phyloP scores from a whole-genome alignment of 2,888 invertebrate species.

The Orthosia incerta region DNA sequence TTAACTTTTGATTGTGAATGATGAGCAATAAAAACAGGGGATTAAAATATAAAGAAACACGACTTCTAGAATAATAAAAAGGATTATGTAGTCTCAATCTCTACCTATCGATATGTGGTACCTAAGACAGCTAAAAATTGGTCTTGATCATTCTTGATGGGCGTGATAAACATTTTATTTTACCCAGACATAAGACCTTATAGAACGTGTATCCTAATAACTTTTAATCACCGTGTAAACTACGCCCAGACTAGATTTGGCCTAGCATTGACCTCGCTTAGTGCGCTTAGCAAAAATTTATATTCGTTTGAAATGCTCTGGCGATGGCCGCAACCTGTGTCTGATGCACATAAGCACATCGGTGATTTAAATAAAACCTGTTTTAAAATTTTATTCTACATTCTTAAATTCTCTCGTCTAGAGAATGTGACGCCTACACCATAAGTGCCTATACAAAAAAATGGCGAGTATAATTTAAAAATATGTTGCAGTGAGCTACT shows the following conservation, averaged over 20 bases:
- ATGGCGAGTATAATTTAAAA: background rate
- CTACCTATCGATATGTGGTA: background rate
- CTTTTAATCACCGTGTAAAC: conserved; percentile 18
- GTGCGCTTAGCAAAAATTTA: conserved; percentile 24
- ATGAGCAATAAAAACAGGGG: background rate
- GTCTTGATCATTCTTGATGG: background rate
- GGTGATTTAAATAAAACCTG: conserved; percentile 44
- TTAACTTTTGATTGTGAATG: background rate
- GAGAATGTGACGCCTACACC: conserved; percentile 17
- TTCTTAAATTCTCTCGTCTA: conserved; percentile 11
- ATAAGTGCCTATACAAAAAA: background rate
- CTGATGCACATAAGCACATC: conserved; percentile 52
- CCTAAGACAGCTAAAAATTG: background rate
- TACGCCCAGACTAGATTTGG: conserved; percentile 41
- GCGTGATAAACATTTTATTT: background rate
- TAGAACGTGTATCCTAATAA: conserved; percentile 18
- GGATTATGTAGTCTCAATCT: background rate
- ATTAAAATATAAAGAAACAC: background rate
- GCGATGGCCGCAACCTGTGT: conserved; percentile 15
- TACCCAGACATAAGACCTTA: background rate
- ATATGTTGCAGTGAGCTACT: too few species aligned
- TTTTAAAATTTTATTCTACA: conserved; percentile 34
- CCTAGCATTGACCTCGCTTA: conserved; percentile 50
- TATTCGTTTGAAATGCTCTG: conserved; percentile 21
- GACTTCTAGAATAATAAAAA: background rate